Evolutionary conservation across 2,113 vertebrate genomes (phyloP).

Genomic region (Glareola pratincola): DNA sequence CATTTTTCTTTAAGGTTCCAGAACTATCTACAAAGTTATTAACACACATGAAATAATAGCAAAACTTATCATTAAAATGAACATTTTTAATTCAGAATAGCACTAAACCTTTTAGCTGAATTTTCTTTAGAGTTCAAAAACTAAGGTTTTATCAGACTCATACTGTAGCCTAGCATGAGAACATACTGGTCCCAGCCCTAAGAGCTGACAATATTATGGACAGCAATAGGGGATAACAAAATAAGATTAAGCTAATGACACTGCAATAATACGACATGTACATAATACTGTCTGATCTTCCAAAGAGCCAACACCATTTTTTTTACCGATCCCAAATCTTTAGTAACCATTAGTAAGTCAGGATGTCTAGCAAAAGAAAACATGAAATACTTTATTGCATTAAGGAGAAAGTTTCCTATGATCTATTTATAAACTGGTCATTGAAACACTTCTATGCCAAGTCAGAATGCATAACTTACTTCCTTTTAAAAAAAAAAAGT

Average conservation of each 20-base stretch:
- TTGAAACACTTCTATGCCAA: background rate
- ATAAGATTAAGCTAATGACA: background rate
- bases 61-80: background rate
- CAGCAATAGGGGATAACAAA: background rate
- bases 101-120: background rate
- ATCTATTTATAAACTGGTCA: background rate
- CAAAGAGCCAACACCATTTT: background rate
- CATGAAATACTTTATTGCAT: background rate
- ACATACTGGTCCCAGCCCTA: background rate
- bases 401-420: background rate
- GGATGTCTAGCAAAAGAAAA: background rate
- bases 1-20: background rate
- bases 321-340: background rate
- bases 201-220: background rate
- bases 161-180: background rate
- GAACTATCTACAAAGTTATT: background rate
- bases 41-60: background rate
- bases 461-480: background rate
- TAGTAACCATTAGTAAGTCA: background rate
- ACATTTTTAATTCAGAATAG: background rate
- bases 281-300: background rate
- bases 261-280: background rate
- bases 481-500: background rate
- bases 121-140: background rate
- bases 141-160: background rate